Percentiles rank a stretch among this genome's conserved stretches.
These are phyloP conservation scores for Strix uralensis DNA, from an alignment of 2,113 vertebrate genomes.

Conservation along the genomic window DNA sequence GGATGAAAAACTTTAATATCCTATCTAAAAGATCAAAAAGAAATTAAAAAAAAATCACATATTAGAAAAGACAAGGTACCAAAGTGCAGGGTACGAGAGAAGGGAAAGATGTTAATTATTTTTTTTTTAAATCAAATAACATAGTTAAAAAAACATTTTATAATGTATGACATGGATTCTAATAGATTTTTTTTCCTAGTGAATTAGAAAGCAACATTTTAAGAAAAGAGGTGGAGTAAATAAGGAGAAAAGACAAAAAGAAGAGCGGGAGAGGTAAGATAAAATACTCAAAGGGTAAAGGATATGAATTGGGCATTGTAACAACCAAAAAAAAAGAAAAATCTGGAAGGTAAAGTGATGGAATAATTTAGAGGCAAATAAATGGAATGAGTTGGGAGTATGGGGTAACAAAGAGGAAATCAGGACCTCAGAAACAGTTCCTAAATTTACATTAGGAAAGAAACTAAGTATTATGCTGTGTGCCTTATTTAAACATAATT, in stretches of 20 bases:
- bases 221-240: background rate
- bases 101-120: background rate
- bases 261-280: background rate
- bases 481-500: background rate
- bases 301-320: background rate
- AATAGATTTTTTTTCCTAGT: background rate
- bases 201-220: background rate
- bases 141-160: background rate
- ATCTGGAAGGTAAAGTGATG: background rate
- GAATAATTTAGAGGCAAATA: background rate
- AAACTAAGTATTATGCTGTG: background rate
- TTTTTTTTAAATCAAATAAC: background rate
- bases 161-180: background rate
- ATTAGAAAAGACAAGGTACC: background rate
- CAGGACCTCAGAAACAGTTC: background rate
- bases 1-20: background rate
- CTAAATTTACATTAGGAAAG: background rate
- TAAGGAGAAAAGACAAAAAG: background rate
- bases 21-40: background rate
- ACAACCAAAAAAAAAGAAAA: background rate
- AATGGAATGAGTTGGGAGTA: background rate
- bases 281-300: background rate
- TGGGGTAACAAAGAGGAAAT: background rate
- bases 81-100: background rate
- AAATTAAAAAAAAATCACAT: background rate